These are phyloP conservation scores for Corella eumyota DNA, from an alignment of 23 tunicate species.

Conservation along the genomic window DNA sequence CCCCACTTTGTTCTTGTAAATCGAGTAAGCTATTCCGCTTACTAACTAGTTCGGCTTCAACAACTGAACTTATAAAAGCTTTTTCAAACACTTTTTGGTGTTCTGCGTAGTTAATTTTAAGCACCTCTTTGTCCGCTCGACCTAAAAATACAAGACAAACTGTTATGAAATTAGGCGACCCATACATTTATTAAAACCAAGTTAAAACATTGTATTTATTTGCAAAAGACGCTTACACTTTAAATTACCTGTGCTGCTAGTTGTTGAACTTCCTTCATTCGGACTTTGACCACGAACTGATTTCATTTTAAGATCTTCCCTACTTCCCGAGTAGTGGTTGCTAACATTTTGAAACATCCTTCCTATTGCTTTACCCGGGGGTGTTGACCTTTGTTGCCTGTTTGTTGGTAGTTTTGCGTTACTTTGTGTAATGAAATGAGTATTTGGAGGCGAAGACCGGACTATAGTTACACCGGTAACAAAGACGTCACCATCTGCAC, in stretches of 20 bases:
- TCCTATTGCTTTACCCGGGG: conserved; percentile 23
- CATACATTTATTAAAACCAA: too few relatives aligned
- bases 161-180: too few relatives aligned
- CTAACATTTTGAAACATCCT: conserved; percentile 21
- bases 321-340: conserved; percentile 23
- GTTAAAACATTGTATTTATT: neutral
- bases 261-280: neutral
- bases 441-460: conserved; percentile 10
- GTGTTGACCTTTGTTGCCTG: conserved; percentile 6
- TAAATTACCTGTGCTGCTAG: neutral
- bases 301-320: conserved; percentile 18
- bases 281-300: neutral
- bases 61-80: conserved; percentile 54
- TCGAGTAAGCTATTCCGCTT: neutral
- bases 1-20: too few relatives aligned
- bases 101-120: conserved; percentile 7
- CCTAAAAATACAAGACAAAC: neutral
- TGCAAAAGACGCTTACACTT: too few relatives aligned
- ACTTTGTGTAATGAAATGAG: neutral
- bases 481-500: neutral
- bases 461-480: conserved; percentile 38
- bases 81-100: conserved; percentile 44
- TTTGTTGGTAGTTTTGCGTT: neutral
- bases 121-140: neutral
- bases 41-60: conserved; percentile 24